Base-by-base conservation (phyloP, 2,888 invertebrate genomes). In the Acanthosepion esculentum region DNA sequence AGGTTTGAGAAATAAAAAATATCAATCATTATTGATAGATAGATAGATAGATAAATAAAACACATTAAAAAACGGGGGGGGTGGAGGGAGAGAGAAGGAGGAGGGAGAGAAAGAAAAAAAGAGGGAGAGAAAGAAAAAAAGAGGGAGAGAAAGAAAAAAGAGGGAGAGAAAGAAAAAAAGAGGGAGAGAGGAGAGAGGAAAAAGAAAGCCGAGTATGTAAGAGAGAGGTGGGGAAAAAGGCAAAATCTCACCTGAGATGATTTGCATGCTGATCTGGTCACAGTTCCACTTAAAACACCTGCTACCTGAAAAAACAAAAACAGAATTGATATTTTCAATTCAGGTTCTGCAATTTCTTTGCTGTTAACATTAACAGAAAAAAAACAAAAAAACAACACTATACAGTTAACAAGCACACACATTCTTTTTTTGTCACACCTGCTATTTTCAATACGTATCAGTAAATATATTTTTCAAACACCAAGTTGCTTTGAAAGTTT, bases 191-290 rank as follows among this genome's bases (percentile, higher is more conserved):
- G 12, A n/a, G 15, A n/a, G n/a, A n/a, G 29, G n/a, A 7, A 5
- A n/a, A 29, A 8, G 18, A n/a, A 78, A 15, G n/a, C 5, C 15
- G 15, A 78, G 78, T n/a, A 29, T 8, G 1, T n/a, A 0, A 78
- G 10, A 78, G 12, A n/a, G 1, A n/a, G 15, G 15, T 6, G n/a
- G 12, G 12, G 8, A 78, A 29, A n/a, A 29, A 78, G n/a, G n/a
- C n/a, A n/a, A 78, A 78, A n/a, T n/a, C 78, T 78, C n/a, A 78
- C 78, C 78, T 33, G 78, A 78, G 78, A 78, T 78, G n/a, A 78
- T 15, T n/a, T 78, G 78, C 78, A 78, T 78, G 3, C 78, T 78
- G 78, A n/a, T 78, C n/a, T 78, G 78, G 78, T 78, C 78, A 78
- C n/a, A 78, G 33, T 18, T 78, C 78, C 78, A 78, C n/a, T 78